Base-by-base conservation (phyloP, 2,113 vertebrate species). In the Tychaedon coryphoeus region DNA sequence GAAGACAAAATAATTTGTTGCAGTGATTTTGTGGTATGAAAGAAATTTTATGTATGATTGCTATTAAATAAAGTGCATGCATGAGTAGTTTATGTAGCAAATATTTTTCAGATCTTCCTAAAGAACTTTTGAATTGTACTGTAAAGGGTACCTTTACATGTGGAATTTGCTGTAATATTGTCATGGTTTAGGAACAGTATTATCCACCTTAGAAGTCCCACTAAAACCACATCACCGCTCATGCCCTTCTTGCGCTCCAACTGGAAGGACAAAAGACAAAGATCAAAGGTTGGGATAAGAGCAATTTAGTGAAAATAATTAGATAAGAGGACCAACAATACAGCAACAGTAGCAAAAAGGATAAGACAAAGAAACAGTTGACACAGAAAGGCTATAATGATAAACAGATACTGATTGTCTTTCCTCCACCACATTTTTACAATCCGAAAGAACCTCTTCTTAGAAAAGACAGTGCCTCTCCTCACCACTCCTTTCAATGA, bases 191-290 rank as follows among this genome's bases (percentile, higher is more conserved):
- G 13, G 70, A 50, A 34, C 2, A 4, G 17, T 34, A 8, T 25
- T 31, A 19, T 48, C 40, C 16, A 48, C 42, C 48, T 48, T 64
- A 71, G 48, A 48, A 56, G 29, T n/a, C 29, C 7, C 9, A 22
- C 31, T 62, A 22, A 71, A 56, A 56, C 9, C 42, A 22, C 7
- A 40, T 6, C 0, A 0, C 14, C 2, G 0, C 8, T 40, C 8
- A 23, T 25, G 29, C 10, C 20, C 17, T 42, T 14, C 17, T 78
- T 2, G 0, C 1, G 1, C 34, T 40, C 40, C 24, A 71, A 0
- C 5, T 26, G 10, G 34, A 64, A 56, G 2, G 12, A 56, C 6
- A 48, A 74, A 74, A 65, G 12, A 5, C n/a, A 47, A n/a, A 62
- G 12, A 34, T 62, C 48, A 71, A 24, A 25, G 13, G 2, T 9